phyloP scores from a whole-genome alignment of 2,888 invertebrate genomes.

The Cephus pygmeus region DNA sequence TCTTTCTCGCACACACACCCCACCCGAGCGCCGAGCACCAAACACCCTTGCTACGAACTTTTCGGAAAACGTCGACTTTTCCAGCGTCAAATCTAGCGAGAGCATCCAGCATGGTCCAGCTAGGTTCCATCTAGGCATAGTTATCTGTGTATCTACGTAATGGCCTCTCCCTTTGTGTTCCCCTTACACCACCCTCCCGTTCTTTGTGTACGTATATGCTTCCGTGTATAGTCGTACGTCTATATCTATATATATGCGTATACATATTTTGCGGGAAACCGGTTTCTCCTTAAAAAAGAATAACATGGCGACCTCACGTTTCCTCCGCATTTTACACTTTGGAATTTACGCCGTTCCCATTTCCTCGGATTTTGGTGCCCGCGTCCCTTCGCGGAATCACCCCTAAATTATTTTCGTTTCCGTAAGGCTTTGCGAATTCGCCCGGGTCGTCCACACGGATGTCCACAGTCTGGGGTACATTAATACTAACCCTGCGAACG shows the following conservation, averaged over 20 bases:
- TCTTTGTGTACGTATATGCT: background rate
- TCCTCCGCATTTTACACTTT: slow-evolving; percentile 28
- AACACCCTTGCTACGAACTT: slow-evolving; percentile 41
- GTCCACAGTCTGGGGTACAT: background rate
- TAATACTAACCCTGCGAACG: background rate
- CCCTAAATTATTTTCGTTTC: background rate
- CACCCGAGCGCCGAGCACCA: background rate
- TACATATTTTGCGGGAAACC: slow-evolving; percentile 56
- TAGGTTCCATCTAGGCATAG: background rate
- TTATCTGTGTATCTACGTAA: slow-evolving; percentile 5
- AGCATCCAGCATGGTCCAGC: background rate
- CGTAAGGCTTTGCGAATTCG: background rate
- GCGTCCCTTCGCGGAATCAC: background rate
- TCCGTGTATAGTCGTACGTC: background rate
- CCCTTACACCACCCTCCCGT: slow-evolving; percentile 6
- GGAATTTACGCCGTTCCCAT: background rate
- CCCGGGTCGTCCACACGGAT: background rate
- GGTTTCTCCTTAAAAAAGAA: slow-evolving; percentile 49
- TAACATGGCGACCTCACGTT: slow-evolving; percentile 49
- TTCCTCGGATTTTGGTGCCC: background rate
- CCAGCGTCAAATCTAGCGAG: background rate
- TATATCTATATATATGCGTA: slow-evolving; percentile 5
- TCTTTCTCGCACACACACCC: slow-evolving; percentile 2
- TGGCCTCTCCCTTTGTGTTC: slow-evolving; percentile 28
- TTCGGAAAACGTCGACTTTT: slow-evolving; percentile 55